Conservation (phyloP, 2,888 invertebrate species). For the Onthophagus sagittarius region DNA sequence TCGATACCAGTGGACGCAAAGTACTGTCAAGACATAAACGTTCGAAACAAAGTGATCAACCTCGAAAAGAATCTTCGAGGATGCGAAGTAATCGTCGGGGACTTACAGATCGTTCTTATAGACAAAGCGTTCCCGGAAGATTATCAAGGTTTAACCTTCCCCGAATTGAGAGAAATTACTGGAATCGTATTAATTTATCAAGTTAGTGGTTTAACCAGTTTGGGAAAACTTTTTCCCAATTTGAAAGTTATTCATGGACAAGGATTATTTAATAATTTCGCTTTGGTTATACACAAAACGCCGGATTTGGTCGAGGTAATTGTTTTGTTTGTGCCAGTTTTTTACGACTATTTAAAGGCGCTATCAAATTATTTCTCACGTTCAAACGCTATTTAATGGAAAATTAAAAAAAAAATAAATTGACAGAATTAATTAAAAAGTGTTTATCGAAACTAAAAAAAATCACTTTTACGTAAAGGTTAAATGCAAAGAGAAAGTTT, state of each 20-base stretch:
- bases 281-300: slow-evolving; percentile 74
- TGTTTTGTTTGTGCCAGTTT: slow-evolving; percentile 1
- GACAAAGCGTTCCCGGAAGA: slow-evolving; percentile 45
- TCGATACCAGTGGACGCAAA: slow-evolving; percentile 27
- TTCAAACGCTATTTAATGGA: too few relatives aligned
- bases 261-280: slow-evolving; percentile 72
- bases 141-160: slow-evolving; percentile 51
- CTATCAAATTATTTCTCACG: too few relatives aligned
- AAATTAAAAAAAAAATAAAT: too few relatives aligned
- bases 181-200: slow-evolving; percentile 76
- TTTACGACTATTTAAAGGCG: too few relatives aligned
- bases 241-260: slow-evolving; percentile 82
- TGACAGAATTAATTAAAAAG: too few relatives aligned
- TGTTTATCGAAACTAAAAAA: too few relatives aligned
- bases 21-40: slow-evolving; percentile 58
- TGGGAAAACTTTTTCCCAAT: slow-evolving; percentile 81
- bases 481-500: too few relatives aligned
- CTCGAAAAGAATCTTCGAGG: slow-evolving; percentile 51
- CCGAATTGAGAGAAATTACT: slow-evolving; percentile 76
- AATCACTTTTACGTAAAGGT: too few relatives aligned
- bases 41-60: slow-evolving; percentile 52
- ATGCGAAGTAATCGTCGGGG: slow-evolving; percentile 78
- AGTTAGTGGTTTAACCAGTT: slow-evolving; percentile 65
- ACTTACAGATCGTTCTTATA: slow-evolving; percentile 67
- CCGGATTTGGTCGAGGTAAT: slow-evolving; percentile 59